Percentiles rank a stretch among this genome's conserved stretches.
Evolutionary conservation across 2,888 invertebrate genomes (phyloP).

Genomic region (Apamea sordens): DNA sequence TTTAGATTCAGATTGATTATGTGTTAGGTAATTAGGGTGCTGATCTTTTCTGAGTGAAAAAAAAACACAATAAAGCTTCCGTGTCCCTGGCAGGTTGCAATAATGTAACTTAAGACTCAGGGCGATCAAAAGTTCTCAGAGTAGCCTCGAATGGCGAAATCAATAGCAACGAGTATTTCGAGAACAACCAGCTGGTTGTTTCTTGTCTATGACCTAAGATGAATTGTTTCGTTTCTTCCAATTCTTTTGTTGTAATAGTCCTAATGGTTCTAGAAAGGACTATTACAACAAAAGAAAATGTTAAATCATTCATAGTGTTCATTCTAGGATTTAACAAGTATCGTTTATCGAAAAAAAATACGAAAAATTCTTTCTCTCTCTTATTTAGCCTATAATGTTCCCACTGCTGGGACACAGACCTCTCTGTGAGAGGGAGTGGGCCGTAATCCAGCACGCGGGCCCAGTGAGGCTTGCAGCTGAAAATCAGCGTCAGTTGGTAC

Average conservation of each 20-base stretch:
- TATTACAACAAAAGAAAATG: not conserved
- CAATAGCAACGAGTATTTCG: conserved; percentile 16
- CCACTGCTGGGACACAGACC: not conserved
- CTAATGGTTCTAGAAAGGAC: not conserved
- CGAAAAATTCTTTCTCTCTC: not conserved
- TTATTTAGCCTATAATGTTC: not conserved
- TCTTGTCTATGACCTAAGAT: conserved; percentile 16
- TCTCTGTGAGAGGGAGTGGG: not conserved
- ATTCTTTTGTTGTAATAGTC: too few species aligned
- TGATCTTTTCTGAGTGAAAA: not conserved
- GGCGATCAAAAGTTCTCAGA: conserved; percentile 20
- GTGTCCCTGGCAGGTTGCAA: conserved; percentile 12
- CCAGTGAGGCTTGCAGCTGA: not conserved
- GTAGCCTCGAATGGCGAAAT: conserved; percentile 24
- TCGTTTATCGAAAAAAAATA: conserved; percentile 4
- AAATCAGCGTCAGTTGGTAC: too few species aligned
- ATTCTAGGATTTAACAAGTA: not conserved
- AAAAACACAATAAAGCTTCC: not conserved
- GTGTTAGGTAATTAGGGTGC: too few species aligned
- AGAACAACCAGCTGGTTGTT: conserved; percentile 29
- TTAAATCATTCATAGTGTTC: not conserved
- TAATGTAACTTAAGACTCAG: conserved; percentile 9
- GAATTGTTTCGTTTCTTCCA: conserved; percentile 9
- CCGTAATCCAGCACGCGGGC: not conserved
- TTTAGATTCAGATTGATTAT: too few species aligned